phyloP scores from a whole-genome alignment of 2,113 vertebrate species.

The Eptesicus fuscus region DNA sequence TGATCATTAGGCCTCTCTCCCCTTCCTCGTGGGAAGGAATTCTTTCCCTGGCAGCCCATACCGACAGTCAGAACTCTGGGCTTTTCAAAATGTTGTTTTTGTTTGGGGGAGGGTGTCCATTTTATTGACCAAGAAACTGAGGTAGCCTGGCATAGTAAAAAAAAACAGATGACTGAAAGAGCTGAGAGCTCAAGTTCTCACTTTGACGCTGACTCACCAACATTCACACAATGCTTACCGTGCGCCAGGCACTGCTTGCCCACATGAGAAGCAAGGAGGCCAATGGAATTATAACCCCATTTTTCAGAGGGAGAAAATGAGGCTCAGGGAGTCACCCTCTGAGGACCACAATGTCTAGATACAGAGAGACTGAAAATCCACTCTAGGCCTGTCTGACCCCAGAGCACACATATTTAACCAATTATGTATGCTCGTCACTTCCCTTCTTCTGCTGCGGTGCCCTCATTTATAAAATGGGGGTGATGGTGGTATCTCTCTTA shows the following conservation, averaged over 20 bases:
- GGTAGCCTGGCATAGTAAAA: background rate
- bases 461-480: background rate
- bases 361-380: background rate
- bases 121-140: conserved; percentile 10
- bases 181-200: background rate
- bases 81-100: background rate
- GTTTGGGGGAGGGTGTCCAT: background rate
- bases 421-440: background rate
- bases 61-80: background rate
- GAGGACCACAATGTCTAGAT: background rate
- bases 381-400: background rate
- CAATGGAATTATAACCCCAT: background rate
- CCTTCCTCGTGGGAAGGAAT: background rate
- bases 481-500: background rate
- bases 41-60: background rate
- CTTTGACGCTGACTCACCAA: background rate
- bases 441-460: background rate
- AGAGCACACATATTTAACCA: background rate
- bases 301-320: background rate
- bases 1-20: background rate
- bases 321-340: background rate
- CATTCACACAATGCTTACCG: background rate
- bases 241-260: background rate
- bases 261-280: background rate
- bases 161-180: background rate